Percentiles rank a stretch among this genome's conserved stretches.
Evolutionary conservation across 2,888 invertebrate genomes (phyloP).

Genomic region (Ceraclea dissimilis): DNA sequence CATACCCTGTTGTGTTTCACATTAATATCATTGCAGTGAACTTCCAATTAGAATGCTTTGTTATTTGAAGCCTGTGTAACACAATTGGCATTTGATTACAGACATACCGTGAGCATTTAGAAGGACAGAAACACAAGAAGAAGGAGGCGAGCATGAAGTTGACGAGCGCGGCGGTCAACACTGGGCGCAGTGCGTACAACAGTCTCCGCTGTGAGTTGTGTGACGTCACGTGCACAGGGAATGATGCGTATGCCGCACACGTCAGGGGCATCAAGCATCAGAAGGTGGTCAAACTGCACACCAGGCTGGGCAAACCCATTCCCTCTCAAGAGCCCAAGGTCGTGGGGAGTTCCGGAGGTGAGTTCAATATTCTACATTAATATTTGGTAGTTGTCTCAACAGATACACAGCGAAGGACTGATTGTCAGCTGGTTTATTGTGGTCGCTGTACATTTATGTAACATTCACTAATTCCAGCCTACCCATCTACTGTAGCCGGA

Average conservation of each 20-base stretch:
- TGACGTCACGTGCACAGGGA: slow-evolving; percentile 96
- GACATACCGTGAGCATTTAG: slow-evolving; percentile 93
- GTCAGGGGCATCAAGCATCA: slow-evolving; percentile 97
- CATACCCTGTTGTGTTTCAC: too few species aligned
- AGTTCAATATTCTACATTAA: too few species aligned
- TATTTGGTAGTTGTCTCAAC: too few species aligned
- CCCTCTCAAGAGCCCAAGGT: slow-evolving; percentile 93
- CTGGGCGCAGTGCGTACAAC: slow-evolving; percentile 40
- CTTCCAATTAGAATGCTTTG: too few species aligned
- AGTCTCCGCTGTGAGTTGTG: slow-evolving; percentile 91
- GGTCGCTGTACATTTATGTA: too few species aligned
- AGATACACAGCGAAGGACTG: too few species aligned
- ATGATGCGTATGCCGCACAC: slow-evolving; percentile 97
- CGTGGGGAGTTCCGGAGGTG: slow-evolving; percentile 41
- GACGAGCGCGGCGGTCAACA: slow-evolving; percentile 55
- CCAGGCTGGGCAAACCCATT: slow-evolving; percentile 94
- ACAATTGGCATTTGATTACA: too few species aligned
- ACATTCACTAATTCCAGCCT: too few species aligned
- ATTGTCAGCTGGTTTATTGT: too few species aligned
- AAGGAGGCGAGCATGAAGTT: slow-evolving; percentile 83
- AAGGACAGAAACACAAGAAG: slow-evolving; percentile 98
- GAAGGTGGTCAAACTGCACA: slow-evolving; percentile 94
- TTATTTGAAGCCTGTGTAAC: too few species aligned
- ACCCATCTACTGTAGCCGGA: too few species aligned
- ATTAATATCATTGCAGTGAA: too few species aligned